Percentiles rank a stretch among this genome's conserved stretches.
Evolutionary conservation across 2,797 vertebrate species (phyloP).

Genomic region (Australoheros facetus): DNA sequence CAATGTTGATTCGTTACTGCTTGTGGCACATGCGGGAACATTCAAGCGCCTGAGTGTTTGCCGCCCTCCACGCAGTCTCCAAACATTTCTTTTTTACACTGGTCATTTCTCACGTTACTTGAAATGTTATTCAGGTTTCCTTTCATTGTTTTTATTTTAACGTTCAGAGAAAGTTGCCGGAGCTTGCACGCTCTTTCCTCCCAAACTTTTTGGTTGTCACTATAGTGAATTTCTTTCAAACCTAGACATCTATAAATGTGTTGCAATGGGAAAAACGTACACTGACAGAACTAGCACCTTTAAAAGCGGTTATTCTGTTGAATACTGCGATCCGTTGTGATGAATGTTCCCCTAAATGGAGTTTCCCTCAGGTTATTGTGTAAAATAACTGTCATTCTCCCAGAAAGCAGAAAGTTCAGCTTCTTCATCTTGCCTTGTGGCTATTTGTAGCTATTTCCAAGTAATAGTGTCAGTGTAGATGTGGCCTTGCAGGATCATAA

Average conservation of each 20-base stretch:
- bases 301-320: neutral
- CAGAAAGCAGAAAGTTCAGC: constrained; percentile 22
- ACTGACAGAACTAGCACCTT: constrained; percentile 26
- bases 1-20: constrained; percentile 8
- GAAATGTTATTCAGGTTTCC: constrained; percentile 44
- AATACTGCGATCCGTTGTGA: constrained; percentile 31
- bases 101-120: constrained; percentile 47
- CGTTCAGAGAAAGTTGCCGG: neutral
- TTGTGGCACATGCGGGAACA: constrained; percentile 35
- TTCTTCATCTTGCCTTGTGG: constrained; percentile 73
- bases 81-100: constrained; percentile 43
- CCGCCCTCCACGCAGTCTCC: constrained; percentile 36
- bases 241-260: constrained; percentile 11
- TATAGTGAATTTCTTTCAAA: neutral
- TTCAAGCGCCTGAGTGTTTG: constrained; percentile 31
- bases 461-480: constrained; percentile 13
- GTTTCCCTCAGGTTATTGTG: constrained; percentile 72
- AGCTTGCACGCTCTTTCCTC: neutral
- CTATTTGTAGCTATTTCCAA: constrained; percentile 38
- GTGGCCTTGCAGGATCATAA: constrained; percentile 61
- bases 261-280: constrained; percentile 2
- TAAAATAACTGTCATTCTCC: constrained; percentile 34
- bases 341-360: constrained; percentile 66
- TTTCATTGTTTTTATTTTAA: constrained; percentile 2
- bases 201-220: neutral